Evolutionary conservation across 2,888 invertebrate genomes (phyloP).

Genomic region (Dermolepida albohirtum): DNA sequence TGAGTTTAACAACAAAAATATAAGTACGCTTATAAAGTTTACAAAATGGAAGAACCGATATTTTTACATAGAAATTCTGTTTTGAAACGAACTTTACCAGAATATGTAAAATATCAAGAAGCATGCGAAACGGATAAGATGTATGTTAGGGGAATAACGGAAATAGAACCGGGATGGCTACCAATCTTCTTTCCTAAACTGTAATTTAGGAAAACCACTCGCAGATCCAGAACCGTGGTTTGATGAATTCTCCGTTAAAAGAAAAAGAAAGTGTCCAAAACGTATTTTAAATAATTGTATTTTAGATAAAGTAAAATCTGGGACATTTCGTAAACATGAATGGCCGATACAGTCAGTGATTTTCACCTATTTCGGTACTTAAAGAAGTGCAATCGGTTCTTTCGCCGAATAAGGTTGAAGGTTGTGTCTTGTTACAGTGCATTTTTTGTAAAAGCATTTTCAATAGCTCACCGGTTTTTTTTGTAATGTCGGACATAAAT

Average conservation of each 20-base stretch:
- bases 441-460: too few relatives aligned
- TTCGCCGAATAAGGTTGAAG: too few relatives aligned
- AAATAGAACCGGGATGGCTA: slow-evolving; percentile 94
- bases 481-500: too few relatives aligned
- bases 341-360: too few relatives aligned
- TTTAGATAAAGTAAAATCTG: slow-evolving; percentile 71
- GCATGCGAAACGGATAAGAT: slow-evolving; percentile 83
- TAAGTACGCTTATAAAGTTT: slow-evolving; percentile 86
- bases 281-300: background rate
- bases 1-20: slow-evolving; percentile 76
- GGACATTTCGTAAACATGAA: slow-evolving; percentile 82
- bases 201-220: slow-evolving; percentile 77
- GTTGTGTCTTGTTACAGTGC: too few relatives aligned
- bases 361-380: too few relatives aligned
- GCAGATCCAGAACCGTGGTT: slow-evolving; percentile 78
- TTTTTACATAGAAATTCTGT: slow-evolving; percentile 89
- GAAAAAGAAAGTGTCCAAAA: background rate
- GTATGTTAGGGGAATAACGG: slow-evolving; percentile 85
- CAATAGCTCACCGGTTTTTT: too few relatives aligned
- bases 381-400: too few relatives aligned
- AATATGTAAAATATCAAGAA: slow-evolving; percentile 95
- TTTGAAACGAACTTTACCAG: slow-evolving; percentile 78
- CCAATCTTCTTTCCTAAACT: slow-evolving; percentile 81
- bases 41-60: slow-evolving; percentile 89
- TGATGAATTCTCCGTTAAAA: slow-evolving; percentile 35